A percentile compares a stretch with the other conserved stretches of the same genome.
These are phyloP conservation scores for Cavia aperea DNA, from an alignment of 2,113 vertebrate species.

Conservation along the genomic window DNA sequence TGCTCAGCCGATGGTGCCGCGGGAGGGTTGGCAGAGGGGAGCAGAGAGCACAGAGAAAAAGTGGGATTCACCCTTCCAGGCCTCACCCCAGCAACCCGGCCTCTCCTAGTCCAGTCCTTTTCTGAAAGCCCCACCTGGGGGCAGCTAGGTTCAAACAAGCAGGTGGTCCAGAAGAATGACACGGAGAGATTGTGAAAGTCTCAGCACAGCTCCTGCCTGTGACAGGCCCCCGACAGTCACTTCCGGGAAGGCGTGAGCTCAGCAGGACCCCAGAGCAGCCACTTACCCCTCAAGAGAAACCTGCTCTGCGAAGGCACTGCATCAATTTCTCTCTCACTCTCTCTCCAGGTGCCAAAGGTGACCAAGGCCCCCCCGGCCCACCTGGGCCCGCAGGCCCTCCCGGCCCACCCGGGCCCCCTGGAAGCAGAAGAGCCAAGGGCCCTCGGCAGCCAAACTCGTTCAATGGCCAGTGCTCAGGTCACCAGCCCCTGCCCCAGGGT, in stretches of 20 bases:
- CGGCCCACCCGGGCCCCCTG: conserved; percentile 63
- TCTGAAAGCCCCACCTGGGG: too few relatives aligned
- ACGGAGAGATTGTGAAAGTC: not conserved
- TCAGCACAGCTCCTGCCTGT: not conserved
- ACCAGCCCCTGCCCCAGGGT: not conserved
- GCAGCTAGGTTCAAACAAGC: too few relatives aligned
- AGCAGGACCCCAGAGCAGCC: not conserved
- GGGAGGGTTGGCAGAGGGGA: too few relatives aligned
- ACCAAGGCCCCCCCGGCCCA: conserved; percentile 54
- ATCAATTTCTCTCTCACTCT: not conserved
- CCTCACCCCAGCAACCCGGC: too few relatives aligned
- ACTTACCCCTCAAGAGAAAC: not conserved
- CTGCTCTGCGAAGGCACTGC: not conserved
- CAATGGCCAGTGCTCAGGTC: conserved; percentile 67
- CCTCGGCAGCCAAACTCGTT: conserved; percentile 52
- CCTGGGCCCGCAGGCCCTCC: conserved; percentile 60
- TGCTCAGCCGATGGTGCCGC: too few relatives aligned
- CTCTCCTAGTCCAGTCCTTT: too few relatives aligned
- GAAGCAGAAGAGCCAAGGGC: conserved; percentile 65
- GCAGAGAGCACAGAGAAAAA: too few relatives aligned
- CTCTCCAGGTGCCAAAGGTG: conserved; percentile 66
- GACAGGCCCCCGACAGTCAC: not conserved
- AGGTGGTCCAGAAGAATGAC: not conserved
- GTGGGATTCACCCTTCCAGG: too few relatives aligned
- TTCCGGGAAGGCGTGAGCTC: not conserved